Percentiles rank a stretch among this genome's conserved stretches.
These are phyloP conservation scores for Toxonevra muliebris DNA, from an alignment of 2,888 invertebrate species.

Conservation along the genomic window DNA sequence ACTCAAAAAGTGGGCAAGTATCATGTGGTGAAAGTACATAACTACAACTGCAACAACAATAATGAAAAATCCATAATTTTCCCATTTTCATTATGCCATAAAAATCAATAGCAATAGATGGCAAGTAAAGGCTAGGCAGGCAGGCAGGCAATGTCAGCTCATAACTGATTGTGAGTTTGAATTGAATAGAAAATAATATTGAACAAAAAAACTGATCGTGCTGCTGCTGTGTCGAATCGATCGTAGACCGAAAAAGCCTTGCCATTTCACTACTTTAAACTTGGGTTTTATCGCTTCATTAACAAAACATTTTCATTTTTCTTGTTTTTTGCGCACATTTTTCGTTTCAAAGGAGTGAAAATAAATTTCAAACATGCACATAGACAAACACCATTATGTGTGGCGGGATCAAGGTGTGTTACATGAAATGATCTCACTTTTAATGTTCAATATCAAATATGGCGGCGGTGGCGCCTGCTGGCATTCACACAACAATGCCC, in stretches of 20 bases:
- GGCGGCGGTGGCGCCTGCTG: no score
- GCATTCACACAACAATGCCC: no score
- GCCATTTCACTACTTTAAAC: constrained; percentile 26
- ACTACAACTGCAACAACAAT: no score
- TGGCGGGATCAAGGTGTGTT: no score
- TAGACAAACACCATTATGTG: no score
- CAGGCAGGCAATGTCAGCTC: constrained; percentile 1
- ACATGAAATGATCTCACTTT: no score
- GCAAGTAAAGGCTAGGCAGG: neutral
- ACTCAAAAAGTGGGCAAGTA: constrained; percentile 33
- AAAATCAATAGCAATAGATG: constrained; percentile 38
- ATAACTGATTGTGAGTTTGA: no score
- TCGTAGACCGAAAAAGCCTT: constrained; percentile 19
- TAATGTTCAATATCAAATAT: no score
- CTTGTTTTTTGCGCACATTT: no score
- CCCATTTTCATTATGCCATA: constrained; percentile 35
- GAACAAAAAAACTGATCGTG: neutral
- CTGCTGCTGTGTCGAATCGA: neutral
- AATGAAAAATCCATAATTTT: constrained; percentile 56
- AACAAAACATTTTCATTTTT: constrained; percentile 40
- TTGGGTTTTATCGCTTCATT: constrained; percentile 52
- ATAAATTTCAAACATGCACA: no score
- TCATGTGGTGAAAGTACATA: constrained; percentile 58
- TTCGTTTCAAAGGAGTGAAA: no score
- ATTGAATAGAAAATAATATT: no score